Percentiles rank a stretch among this genome's conserved stretches.
These are phyloP conservation scores for Phylloscopus whistleri DNA, from an alignment of 2,113 vertebrate genomes.

Conservation along the genomic window DNA sequence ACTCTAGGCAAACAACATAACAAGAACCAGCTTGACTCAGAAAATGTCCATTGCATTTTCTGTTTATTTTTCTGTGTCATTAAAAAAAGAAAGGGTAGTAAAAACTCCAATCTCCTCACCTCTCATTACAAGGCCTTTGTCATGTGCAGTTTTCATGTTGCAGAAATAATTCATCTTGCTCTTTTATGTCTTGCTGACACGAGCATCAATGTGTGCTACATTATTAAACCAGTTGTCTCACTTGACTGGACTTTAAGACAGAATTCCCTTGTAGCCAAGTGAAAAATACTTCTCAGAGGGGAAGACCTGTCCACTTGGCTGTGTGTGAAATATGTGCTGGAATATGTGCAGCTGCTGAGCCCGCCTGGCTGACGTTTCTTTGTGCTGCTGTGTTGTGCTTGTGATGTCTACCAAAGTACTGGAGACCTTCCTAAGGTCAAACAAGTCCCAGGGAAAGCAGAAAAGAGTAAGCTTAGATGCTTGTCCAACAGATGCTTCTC, in stretches of 20 bases:
- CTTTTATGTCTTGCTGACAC: not conserved
- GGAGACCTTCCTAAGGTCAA: not conserved
- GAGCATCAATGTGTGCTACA: not conserved
- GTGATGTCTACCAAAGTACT: not conserved
- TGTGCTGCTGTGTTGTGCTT: not conserved
- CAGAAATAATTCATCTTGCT: conserved; percentile 15
- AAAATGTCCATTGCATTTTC: not conserved
- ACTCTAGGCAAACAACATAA: not conserved
- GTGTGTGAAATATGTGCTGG: not conserved
- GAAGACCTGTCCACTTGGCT: not conserved
- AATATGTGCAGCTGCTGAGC: not conserved
- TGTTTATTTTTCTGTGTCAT: conserved; percentile 14
- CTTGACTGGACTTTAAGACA: not conserved
- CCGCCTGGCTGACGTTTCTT: not conserved
- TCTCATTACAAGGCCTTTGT: not conserved
- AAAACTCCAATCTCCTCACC: not conserved
- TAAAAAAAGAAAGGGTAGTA: not conserved
- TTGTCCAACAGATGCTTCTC: not conserved
- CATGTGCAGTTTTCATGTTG: not conserved
- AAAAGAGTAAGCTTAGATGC: not conserved
- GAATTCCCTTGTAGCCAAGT: not conserved
- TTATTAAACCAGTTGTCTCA: conserved; percentile 37
- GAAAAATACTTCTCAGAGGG: conserved; percentile 18
- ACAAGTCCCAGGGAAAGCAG: not conserved
- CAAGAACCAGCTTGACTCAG: not conserved